These are phyloP conservation scores for Pogona vitticeps DNA, from an alignment of 2,113 vertebrate genomes.

Conservation along the genomic window DNA sequence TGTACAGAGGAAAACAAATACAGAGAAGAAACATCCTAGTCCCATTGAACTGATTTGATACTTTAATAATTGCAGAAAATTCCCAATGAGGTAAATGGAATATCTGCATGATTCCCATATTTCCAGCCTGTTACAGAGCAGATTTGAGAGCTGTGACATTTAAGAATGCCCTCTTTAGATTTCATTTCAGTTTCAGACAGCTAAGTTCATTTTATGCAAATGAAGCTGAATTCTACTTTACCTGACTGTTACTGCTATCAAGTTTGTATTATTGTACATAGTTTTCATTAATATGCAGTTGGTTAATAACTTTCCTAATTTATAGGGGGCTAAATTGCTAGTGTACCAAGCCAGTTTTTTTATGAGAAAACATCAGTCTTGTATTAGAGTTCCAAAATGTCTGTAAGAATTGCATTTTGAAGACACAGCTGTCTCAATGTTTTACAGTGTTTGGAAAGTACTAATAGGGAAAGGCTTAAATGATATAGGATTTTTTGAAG, in stretches of 20 bases:
- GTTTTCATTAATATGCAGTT: neutral
- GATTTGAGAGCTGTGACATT: neutral
- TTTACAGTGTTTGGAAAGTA: neutral
- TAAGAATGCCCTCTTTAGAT: neutral
- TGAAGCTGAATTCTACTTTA: neutral
- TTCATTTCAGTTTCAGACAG: neutral
- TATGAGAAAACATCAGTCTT: neutral
- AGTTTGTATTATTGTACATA: neutral
- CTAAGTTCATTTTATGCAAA: neutral
- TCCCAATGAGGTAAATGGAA: neutral
- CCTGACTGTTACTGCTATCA: neutral
- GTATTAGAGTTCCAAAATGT: neutral
- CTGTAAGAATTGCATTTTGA: neutral
- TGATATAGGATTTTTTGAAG: slow-evolving; percentile 52
- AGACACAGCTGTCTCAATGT: slow-evolving; percentile 21
- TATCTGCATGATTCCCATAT: neutral
- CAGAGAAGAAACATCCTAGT: neutral
- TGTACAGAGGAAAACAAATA: neutral
- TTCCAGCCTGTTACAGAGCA: neutral
- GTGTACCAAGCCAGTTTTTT: neutral
- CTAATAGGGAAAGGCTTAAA: slow-evolving; percentile 25
- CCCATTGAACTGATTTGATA: neutral
- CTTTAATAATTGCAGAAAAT: neutral
- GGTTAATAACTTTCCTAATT: neutral
- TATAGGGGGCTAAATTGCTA: neutral